A percentile compares a stretch with the other conserved stretches of the same genome.
These are phyloP conservation scores for Suncus etruscus DNA, from an alignment of 2,113 vertebrate species.

Conservation along the genomic window DNA sequence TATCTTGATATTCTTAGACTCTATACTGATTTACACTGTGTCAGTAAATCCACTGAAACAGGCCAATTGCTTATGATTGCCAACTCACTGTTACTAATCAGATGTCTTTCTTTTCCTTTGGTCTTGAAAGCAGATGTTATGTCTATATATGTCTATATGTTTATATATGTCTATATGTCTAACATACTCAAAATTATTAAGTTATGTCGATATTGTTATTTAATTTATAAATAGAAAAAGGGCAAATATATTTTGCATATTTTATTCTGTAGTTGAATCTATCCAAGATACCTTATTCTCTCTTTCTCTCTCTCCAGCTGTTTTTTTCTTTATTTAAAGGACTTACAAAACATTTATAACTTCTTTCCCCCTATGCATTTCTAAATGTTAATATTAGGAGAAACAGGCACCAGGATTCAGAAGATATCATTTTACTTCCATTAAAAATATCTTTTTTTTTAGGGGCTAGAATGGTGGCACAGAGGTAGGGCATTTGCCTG, in stretches of 20 bases:
- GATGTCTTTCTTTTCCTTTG: background rate
- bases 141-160: background rate
- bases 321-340: background rate
- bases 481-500: too few relatives aligned
- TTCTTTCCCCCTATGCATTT: background rate
- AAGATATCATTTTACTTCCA: background rate
- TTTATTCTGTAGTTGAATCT: background rate
- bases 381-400: slow-evolving; percentile 34
- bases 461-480: too few relatives aligned
- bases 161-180: too few relatives aligned
- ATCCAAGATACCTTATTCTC: background rate
- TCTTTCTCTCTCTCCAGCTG: background rate
- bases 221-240: background rate
- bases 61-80: background rate
- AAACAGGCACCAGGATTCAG: slow-evolving; percentile 1
- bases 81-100: background rate
- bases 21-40: background rate
- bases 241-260: background rate
- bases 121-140: background rate
- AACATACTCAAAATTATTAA: too few relatives aligned
- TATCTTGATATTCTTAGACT: background rate
- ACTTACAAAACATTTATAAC: background rate
- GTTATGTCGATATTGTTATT: slow-evolving; percentile 13
- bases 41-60: background rate
- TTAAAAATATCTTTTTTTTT: background rate